Evolutionary conservation across 2,888 invertebrate genomes (phyloP).

Genomic region (Tetranychus truncatus): DNA sequence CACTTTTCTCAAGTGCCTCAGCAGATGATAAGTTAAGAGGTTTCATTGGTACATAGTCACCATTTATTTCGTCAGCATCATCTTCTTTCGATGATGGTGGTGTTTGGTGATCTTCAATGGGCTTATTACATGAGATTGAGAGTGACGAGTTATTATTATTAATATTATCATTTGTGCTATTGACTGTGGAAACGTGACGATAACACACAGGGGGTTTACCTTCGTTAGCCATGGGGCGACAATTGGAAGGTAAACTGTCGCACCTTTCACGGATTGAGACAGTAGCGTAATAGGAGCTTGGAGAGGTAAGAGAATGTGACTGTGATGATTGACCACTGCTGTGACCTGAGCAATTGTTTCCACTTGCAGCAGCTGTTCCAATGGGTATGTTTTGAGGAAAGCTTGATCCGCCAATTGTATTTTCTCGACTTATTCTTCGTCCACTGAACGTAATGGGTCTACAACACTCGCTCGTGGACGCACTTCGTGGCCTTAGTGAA

Average conservation of each 20-base stretch:
- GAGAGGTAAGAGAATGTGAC: neutral
- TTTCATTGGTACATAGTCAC: neutral
- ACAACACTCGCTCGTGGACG: constrained; percentile 15
- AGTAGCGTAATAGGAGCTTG: neutral
- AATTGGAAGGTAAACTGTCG: neutral
- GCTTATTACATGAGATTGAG: too few species aligned
- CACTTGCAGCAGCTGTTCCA: neutral
- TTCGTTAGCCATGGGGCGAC: neutral
- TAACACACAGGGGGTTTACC: too few species aligned
- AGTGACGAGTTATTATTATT: too few species aligned
- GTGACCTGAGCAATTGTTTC: neutral
- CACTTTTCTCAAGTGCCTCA: neutral
- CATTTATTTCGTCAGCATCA: neutral
- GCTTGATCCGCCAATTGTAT: neutral
- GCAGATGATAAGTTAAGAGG: neutral
- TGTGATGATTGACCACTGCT: neutral
- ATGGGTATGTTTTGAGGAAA: neutral
- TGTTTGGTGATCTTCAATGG: too few species aligned
- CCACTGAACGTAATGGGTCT: constrained; percentile 4
- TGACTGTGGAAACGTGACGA: too few species aligned
- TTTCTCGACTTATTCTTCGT: neutral
- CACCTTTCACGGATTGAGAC: neutral
- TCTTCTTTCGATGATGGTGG: too few species aligned
- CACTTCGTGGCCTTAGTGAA: constrained; percentile 12
- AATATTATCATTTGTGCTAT: too few species aligned